Base-by-base conservation (phyloP, 1,140 invertebrate species). In the Bemisia tabaci region DNA sequence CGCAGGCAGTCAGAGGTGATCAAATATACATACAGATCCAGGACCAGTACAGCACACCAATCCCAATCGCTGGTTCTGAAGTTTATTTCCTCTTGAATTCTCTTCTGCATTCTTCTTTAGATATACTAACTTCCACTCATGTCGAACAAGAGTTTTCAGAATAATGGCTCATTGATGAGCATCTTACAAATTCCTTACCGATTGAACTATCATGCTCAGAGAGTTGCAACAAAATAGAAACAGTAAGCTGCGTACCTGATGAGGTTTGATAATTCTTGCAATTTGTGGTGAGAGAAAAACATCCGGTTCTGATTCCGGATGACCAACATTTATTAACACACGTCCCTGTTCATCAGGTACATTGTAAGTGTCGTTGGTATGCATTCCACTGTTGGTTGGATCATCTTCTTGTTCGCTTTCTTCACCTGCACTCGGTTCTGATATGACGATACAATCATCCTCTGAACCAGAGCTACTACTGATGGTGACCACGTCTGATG, bases 311-410 rank as follows among this genome's bases (percentile, higher is more conserved):
- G 87, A 86, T 60, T 90, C 85, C 0, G 93, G 90, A 80, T 98
- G 95, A n/a, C 92, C 95, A 59, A 97, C 87, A 77, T 99, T 99
- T 25, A 98, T 90, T 27, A 97, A 79, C 22, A 98, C 93, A 60
- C 92, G 81, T 1, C 96, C 96, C 74, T 94, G 85, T 66, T 92
- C 88, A 79, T 98, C 94, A 2, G 91, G 90, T 68, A 89, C 78
- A 79, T 98, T 98, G 72, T 93, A 91, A n/a, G 85, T 79, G 79
- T 97, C 94, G 73, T 94, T 94, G 0, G 90, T 89, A 72, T 92
- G 89, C 81, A 92, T 85, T 65, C 88, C 87, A 65, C 83, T 84
- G 71, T 86, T 86, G 11, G 81, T 79, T 22, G 83, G 81, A 74
- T 87, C 85, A 58, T 86, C 85, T 72, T 82, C 82, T 21, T 77